Conservation (phyloP, 2,888 invertebrate genomes). For the Congeria kusceri region DNA sequence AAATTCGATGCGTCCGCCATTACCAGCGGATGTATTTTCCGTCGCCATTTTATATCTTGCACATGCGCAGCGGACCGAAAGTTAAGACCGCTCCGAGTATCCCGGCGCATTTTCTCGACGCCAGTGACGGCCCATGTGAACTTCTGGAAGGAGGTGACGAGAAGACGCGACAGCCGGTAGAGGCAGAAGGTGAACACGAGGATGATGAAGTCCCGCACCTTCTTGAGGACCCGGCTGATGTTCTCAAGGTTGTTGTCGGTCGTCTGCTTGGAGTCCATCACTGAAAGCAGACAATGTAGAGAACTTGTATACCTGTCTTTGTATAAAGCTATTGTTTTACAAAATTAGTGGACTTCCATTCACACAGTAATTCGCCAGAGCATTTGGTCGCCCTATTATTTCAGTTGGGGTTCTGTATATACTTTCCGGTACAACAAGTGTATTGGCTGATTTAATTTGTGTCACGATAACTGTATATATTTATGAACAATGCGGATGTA, state of each 20-base stretch:
- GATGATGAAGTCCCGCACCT: constrained; percentile 75
- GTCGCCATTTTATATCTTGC: constrained; percentile 77
- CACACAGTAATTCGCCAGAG: no score
- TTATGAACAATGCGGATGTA: no score
- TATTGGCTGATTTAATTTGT: no score
- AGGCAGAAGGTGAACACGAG: constrained; percentile 74
- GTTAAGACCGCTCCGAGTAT: constrained; percentile 75
- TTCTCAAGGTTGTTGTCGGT: constrained; percentile 72
- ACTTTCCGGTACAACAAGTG: no score
- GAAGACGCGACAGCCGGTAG: constrained; percentile 72
- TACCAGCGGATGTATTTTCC: constrained; percentile 73
- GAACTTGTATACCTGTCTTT: background rate
- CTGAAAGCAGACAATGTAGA: constrained; percentile 33
- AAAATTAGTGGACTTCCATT: no score
- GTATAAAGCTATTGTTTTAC: no score
- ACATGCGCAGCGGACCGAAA: constrained; percentile 81
- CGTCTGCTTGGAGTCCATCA: constrained; percentile 63
- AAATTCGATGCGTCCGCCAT: constrained; percentile 78
- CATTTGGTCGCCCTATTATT: no score
- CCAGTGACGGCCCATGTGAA: constrained; percentile 81
- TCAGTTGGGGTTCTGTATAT: no score
- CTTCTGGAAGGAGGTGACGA: constrained; percentile 78
- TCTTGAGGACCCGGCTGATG: constrained; percentile 76
- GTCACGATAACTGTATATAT: no score
- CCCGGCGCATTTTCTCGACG: constrained; percentile 76